Conservation (phyloP, 2,888 invertebrate species). For the Andricus quercusramuli region DNA sequence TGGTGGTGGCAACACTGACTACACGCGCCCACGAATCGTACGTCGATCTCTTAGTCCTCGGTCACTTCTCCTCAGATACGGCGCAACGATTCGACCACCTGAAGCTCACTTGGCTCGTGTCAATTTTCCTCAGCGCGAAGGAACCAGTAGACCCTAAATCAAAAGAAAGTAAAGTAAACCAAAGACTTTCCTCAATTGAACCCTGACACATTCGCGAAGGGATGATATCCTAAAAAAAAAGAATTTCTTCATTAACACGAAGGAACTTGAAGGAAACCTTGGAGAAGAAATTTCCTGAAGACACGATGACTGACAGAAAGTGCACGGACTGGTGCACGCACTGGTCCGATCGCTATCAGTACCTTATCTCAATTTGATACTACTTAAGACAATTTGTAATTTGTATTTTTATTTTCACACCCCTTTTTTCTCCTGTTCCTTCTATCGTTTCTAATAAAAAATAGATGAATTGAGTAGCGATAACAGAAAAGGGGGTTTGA, state of each 20-base stretch:
- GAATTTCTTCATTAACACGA: conserved; percentile 30
- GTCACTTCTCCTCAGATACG: conserved; percentile 40
- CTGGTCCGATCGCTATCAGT: conserved; percentile 38
- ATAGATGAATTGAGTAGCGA: background rate
- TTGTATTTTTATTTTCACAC: background rate
- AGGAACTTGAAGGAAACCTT: conserved; percentile 15
- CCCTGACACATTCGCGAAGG: conserved; percentile 39
- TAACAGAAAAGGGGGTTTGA: background rate
- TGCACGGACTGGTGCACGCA: conserved; percentile 39
- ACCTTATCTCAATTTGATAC: conserved; percentile 24
- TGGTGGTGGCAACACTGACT: conserved; percentile 58
- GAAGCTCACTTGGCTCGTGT: conserved; percentile 25
- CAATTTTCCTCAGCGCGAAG: background rate
- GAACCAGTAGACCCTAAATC: background rate
- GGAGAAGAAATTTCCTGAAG: conserved; percentile 4
- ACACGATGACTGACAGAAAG: conserved; percentile 41
- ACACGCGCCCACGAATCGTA: conserved; percentile 51
- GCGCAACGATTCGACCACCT: conserved; percentile 39
- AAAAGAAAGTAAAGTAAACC: background rate
- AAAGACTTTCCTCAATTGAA: background rate
- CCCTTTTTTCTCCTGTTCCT: background rate
- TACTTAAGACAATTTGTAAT: background rate
- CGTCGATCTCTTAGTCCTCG: conserved; percentile 37
- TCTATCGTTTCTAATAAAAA: background rate
- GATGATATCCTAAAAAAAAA: conserved; percentile 1